Base-by-base conservation (phyloP, 2,797 vertebrate species). In the Pteronotus mesoamericanus region DNA sequence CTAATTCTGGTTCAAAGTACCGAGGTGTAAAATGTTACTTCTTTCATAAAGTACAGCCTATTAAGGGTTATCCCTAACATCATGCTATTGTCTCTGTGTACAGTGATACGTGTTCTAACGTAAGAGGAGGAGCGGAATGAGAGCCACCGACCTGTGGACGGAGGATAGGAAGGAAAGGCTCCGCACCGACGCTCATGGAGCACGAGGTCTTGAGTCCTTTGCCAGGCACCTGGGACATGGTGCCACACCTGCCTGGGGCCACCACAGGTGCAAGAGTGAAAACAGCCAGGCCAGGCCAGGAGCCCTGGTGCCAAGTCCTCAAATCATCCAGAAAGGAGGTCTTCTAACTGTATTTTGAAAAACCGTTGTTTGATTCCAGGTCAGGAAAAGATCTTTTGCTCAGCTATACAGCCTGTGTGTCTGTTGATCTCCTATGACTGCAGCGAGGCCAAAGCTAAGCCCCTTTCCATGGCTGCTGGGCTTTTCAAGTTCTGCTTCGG, bases 1-100 rank as follows among this genome's bases (percentile, higher is more conserved):
- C 88, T 95, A 86, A 94, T 78, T 89, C 92, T 68, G 86, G 93
- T 48, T 5, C 44, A 48, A 91, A 66, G 39, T 2, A 61, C 75
- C 18, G 10, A 29, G 48, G 26, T 93, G 71, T 64, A 42, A 95
- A 95, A 95, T 94, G 96, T 89, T 69, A 86, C 74, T 83, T 77
- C 88, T 61, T 48, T 97, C 97, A 84, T 95, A 93, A 91, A 93
- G 93, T 61, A 94, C 71, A 90, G 69, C 92, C 66, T 53, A 44
- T 75, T 34, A 92, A 91, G 96, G 51, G 57, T 89, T 57, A 86
- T 32, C 61, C 82, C 22, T 80, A n/a, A 75, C 48, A 10, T 44
- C 68, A 66, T 5, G 37, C 75, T 64, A 12, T 51, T 34, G 12
- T 64, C 9, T 2, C 22, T 34, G 26, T 0, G 4, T 69, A 32